phyloP scores from a whole-genome alignment of 2,797 vertebrate species.

The Platyrinchus mystaceus region DNA sequence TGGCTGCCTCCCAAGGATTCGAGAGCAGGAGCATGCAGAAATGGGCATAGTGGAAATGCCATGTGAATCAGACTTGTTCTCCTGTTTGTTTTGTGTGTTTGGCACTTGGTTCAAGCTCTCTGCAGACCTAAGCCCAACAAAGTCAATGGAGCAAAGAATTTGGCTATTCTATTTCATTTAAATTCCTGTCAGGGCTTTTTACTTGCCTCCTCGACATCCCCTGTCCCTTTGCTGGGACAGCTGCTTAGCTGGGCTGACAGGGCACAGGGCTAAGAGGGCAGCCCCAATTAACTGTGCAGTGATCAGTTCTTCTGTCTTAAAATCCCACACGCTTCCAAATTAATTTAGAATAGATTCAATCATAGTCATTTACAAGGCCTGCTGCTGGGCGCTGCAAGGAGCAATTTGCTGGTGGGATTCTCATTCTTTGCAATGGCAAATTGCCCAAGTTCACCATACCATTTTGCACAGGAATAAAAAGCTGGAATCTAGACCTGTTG shows the following conservation, averaged over 20 bases:
- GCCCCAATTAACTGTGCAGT: background rate
- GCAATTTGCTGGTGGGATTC: background rate
- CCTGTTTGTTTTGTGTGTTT: background rate
- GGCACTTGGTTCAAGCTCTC: background rate
- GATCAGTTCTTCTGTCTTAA: constrained; percentile 21
- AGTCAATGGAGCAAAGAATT: background rate
- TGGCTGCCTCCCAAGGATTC: background rate
- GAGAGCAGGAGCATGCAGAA: background rate
- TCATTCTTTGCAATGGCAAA: background rate
- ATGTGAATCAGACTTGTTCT: fast-evolving
- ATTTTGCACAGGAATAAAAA: background rate
- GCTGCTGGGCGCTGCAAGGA: background rate
- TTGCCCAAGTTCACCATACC: fast-evolving
- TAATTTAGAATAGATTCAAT: constrained; percentile 44
- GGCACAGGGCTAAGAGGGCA: background rate
- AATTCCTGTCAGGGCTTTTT: background rate
- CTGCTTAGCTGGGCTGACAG: background rate
- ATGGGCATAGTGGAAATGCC: background rate
- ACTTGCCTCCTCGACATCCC: background rate
- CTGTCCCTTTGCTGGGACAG: background rate
- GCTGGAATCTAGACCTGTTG: background rate
- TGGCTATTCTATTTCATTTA: background rate
- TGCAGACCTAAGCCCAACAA: background rate
- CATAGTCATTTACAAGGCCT: constrained; percentile 10
- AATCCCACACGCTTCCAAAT: background rate